Base-by-base conservation (phyloP, 1,140 invertebrate species). In the Drosophila ironensis region DNA sequence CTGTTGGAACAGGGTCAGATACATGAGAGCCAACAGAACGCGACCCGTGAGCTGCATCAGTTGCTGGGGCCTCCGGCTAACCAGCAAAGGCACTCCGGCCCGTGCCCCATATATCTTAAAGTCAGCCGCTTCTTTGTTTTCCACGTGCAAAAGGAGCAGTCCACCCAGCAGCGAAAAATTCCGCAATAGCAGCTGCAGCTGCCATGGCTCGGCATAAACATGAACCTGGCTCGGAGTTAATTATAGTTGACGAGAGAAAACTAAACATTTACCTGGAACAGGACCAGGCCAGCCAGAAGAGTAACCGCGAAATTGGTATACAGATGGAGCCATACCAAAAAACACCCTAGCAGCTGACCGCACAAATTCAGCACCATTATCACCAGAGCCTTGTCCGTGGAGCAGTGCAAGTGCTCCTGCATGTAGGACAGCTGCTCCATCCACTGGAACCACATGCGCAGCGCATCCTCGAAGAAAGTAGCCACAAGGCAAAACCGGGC, bases 401-500 rank as follows among this genome's bases (percentile, higher is more conserved):
- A 56, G 22, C 35, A 51, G 3, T 70, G 14, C 3, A 64, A 6
- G 3, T 40, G 28, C 0, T 41, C 19, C 4, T 70, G 57, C 5
- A 56, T 35, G 30, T 19, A 42, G 1, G 8, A 20, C n/a, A 27
- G 3, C 20, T 48, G 45, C 2, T 59, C 47, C n/a, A 27, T 24
- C 63, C 53, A 69, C 12, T 69, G 70, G 14, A 40, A 22, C 41
- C 56, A 69, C 70, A 63, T 48, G 12, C 72, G 50, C 14, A 68
- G 17, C 0, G 22, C 54, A 25, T 69, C 70, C 22, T 68, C 70
- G 5, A 75, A 45, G 50, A 56, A 69, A 8, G 63, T 75, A 30
- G 70, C 70, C 25, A 54, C 68, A 16, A 63, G 57, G 4, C 63
- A 67, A 25, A 72, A 24, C 1, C 61, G 33, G 6, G 72, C 68